Evolutionary conservation across 2,797 vertebrate genomes (phyloP).

Genomic region (Sebastes taczanowskii): DNA sequence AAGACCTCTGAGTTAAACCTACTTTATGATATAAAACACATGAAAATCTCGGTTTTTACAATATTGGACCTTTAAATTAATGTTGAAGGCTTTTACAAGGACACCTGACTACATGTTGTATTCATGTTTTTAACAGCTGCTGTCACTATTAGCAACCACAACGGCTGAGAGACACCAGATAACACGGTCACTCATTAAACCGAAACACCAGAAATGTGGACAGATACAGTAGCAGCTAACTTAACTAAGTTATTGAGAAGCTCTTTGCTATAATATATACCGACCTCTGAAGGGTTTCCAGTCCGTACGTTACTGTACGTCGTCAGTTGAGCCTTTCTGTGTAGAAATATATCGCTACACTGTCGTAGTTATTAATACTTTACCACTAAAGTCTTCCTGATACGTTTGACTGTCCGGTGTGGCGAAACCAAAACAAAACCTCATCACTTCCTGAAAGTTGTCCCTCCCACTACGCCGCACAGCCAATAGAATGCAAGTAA

Average conservation of each 20-base stretch:
- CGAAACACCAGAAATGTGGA: too few species aligned
- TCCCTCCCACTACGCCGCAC: not conserved
- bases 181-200: too few species aligned
- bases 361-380: not conserved
- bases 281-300: not conserved
- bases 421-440: not conserved
- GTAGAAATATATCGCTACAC: not conserved
- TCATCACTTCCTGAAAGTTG: slow-evolving; percentile 58
- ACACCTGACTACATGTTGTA: too few species aligned
- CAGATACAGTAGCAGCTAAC: not conserved
- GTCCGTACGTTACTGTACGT: not conserved
- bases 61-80: too few species aligned
- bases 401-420: rapidly evolving
- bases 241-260: not conserved
- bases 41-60: too few species aligned
- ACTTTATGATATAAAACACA: too few species aligned
- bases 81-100: too few species aligned
- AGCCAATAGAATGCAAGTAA: slow-evolving; percentile 56
- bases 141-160: too few species aligned
- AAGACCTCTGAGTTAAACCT: rapidly evolving
- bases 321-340: not conserved
- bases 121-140: too few species aligned
- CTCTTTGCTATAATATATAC: not conserved
- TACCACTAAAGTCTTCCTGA: rapidly evolving
- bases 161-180: rapidly evolving